Evolutionary conservation across 2,888 invertebrate genomes (phyloP).

Genomic region (Drosophila conformis): DNA sequence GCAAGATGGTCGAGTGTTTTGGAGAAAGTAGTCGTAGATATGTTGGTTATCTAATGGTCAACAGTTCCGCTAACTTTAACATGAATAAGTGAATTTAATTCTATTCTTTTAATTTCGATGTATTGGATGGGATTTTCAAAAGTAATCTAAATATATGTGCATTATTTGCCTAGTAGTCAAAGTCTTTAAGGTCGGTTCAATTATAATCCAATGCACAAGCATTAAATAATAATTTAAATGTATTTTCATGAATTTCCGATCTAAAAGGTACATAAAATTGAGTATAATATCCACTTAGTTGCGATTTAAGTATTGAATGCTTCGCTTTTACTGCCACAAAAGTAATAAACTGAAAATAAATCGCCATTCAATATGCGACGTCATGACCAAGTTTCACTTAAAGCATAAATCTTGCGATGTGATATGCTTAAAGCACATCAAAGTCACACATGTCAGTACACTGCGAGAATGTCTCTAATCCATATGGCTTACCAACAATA

Average conservation of each 20-base stretch:
- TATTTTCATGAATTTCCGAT: not conserved
- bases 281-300: not conserved
- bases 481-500: slow-evolving; percentile 28
- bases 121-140: not conserved
- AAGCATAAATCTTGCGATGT: slow-evolving; percentile 7
- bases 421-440: slow-evolving; percentile 12
- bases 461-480: not conserved
- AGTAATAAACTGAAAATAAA: slow-evolving; percentile 22
- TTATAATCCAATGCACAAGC: not conserved
- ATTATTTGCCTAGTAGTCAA: not conserved
- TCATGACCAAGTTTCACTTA: not conserved
- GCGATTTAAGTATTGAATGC: slow-evolving; percentile 7
- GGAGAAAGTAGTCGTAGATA: too few relatives aligned
- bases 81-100: not conserved
- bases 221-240: not conserved
- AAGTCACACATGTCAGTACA: slow-evolving; percentile 1
- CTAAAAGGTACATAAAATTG: not conserved
- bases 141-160: too few relatives aligned
- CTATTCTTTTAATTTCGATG: not conserved
- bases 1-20: not conserved
- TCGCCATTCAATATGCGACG: slow-evolving; percentile 1
- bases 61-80: not conserved
- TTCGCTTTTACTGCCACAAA: slow-evolving; percentile 4
- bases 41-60: not conserved
- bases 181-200: not conserved